These are phyloP conservation scores for Cotesia typhae DNA, from an alignment of 1,140 invertebrate species.

Conservation along the genomic window DNA sequence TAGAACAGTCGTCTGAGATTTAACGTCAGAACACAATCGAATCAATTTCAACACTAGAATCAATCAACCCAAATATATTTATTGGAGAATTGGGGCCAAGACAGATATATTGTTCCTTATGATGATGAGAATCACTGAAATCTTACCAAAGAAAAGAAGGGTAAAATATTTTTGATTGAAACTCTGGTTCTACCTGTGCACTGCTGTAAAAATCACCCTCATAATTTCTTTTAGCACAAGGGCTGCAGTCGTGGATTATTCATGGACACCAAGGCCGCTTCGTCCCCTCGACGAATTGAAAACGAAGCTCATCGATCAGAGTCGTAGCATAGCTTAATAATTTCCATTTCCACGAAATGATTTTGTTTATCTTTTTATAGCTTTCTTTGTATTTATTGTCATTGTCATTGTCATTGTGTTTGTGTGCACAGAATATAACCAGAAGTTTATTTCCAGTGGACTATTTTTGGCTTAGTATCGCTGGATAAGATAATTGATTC, in stretches of 20 bases:
- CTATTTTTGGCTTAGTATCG: constrained; percentile 10
- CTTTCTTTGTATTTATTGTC: not conserved
- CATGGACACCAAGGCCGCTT: not conserved
- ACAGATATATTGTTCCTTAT: too few relatives aligned
- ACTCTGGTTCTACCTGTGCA: not conserved
- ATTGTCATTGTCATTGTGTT: too few relatives aligned
- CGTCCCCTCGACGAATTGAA: constrained; percentile 10
- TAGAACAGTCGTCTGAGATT: constrained; percentile 15
- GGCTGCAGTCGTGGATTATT: constrained; percentile 10
- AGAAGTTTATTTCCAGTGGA: too few relatives aligned
- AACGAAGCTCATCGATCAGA: constrained; percentile 1
- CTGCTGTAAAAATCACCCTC: constrained; percentile 4
- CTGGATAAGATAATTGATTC: constrained; percentile 19
- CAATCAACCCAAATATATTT: constrained; percentile 1
- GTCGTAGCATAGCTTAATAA: not conserved
- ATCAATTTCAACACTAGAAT: constrained; percentile 21
- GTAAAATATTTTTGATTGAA: not conserved
- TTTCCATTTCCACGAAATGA: not conserved
- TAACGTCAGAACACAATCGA: constrained; percentile 27
- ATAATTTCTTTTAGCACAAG: not conserved
- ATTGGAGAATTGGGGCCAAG: too few relatives aligned
- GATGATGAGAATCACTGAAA: too few relatives aligned
- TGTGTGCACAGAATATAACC: not conserved
- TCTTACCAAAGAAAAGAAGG: not conserved
- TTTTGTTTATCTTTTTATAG: not conserved